Conservation (phyloP, 2,888 invertebrate genomes). For the Kryphioiulus occultus region DNA sequence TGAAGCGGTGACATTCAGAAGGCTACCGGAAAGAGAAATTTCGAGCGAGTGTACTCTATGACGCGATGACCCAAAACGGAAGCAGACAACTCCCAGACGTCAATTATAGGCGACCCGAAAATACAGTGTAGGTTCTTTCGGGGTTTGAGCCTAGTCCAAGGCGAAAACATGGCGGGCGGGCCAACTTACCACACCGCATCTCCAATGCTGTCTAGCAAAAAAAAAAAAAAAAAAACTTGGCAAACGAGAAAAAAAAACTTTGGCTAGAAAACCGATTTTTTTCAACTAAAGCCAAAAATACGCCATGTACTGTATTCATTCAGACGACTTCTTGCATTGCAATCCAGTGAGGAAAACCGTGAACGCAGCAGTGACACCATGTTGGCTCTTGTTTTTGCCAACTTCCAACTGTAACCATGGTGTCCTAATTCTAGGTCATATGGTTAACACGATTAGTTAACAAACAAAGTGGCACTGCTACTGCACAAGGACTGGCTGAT, state of each 20-base stretch:
- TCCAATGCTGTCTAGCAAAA: neutral
- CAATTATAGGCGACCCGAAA: neutral
- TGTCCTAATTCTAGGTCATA: neutral
- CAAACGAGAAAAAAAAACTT: neutral
- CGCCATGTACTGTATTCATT: neutral
- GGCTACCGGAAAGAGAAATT: conserved; percentile 24
- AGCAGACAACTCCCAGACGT: conserved; percentile 20
- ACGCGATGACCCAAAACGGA: conserved; percentile 7
- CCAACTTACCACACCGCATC: neutral
- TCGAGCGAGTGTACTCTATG: neutral
- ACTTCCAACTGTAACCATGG: neutral
- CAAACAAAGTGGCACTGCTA: neutral
- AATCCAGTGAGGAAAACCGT: neutral
- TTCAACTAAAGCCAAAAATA: conserved; percentile 13
- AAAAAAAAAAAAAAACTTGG: neutral
- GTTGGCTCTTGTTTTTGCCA: neutral
- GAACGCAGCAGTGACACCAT: neutral
- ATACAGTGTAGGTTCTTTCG: too few species aligned
- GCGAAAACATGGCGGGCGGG: neutral
- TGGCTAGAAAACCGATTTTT: neutral
- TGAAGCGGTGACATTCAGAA: conserved; percentile 19
- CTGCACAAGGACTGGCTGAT: neutral
- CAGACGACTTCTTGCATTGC: neutral
- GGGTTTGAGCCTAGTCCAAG: neutral
- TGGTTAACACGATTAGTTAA: neutral